These are phyloP conservation scores for Scomber scombrus DNA, from an alignment of 2,113 vertebrate species.

Conservation along the genomic window DNA sequence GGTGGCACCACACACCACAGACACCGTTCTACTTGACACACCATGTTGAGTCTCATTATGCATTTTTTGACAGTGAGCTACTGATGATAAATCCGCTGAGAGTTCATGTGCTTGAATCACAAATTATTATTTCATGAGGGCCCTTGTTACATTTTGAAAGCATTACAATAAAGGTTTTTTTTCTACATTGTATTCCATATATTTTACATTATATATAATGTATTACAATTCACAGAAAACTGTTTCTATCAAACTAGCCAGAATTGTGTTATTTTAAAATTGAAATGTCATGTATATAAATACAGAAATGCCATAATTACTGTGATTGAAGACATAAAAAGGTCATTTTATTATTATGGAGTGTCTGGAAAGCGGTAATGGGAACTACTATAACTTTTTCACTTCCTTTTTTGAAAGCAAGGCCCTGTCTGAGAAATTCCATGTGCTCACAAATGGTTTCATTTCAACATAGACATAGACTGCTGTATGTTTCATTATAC, in stretches of 20 bases:
- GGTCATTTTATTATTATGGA: too few relatives aligned
- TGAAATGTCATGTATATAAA: neutral
- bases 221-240: neutral
- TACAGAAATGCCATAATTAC: neutral
- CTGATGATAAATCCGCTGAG: neutral
- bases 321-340: neutral
- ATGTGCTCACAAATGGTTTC: neutral
- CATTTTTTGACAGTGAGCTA: neutral
- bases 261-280: too few relatives aligned
- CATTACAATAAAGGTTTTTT: neutral
- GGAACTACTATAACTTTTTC: constrained; percentile 7
- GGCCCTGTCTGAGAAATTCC: too few relatives aligned
- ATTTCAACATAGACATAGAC: constrained; percentile 22
- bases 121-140: neutral
- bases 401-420: constrained; percentile 70
- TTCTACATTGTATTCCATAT: too few relatives aligned
- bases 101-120: neutral
- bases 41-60: neutral
- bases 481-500: neutral
- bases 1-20: constrained; percentile 44
- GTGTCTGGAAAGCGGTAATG: neutral
- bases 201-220: neutral
- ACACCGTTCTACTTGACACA: neutral
- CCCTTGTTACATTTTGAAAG: neutral
- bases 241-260: too few relatives aligned